Base-by-base conservation (phyloP, 2,113 vertebrate genomes). In the Apistogramma diplotaenia region DNA sequence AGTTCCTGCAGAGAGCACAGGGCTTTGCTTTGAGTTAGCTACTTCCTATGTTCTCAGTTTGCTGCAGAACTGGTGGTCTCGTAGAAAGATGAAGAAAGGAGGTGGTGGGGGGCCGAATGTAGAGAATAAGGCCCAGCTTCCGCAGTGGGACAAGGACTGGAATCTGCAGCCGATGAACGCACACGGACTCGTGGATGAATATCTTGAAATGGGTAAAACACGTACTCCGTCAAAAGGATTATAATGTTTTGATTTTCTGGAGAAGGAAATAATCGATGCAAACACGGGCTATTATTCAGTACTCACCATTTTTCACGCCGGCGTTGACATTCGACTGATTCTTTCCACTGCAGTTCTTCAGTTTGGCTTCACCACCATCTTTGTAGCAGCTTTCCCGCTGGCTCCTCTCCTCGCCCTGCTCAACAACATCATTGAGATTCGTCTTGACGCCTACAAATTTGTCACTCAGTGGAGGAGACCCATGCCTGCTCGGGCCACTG, bases 61-160 rank as follows among this genome's bases (percentile, higher is more conserved):
- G 86, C 95, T 99, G 80, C 98, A 99, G 94, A 99, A 99, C 85
- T 99, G 98, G 98, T 99, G 98, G 98, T 96, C 98, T 90, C 95
- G 97, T 16, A 95, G 97, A 81, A 99, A 99, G 91, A 97, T 99
- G 89, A 99, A 96, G 89, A 95, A 96, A 85, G 94, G 95, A 85
- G 95, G 93, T 72, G 95, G 95, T 19, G 96, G 96, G 86, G 95
- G 93, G 3, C 97, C 96, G 9, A 96, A 95, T 25, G 93, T 94
- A 4, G 92, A 97, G 79, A 96, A 95, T 79, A 97, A 97, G 93
- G 85, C 94, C 23, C 96, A 97, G 76, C 96, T 99, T 46, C 97
- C 97, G 53, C 98, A 99, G 88, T 99, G 98, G 98, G 98, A 99
- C 91, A 97, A 97, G 91, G 98, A 99, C 84, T 99, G 98, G 98